phyloP scores from a whole-genome alignment of 2,797 vertebrate species.

The Octomys mimax region DNA sequence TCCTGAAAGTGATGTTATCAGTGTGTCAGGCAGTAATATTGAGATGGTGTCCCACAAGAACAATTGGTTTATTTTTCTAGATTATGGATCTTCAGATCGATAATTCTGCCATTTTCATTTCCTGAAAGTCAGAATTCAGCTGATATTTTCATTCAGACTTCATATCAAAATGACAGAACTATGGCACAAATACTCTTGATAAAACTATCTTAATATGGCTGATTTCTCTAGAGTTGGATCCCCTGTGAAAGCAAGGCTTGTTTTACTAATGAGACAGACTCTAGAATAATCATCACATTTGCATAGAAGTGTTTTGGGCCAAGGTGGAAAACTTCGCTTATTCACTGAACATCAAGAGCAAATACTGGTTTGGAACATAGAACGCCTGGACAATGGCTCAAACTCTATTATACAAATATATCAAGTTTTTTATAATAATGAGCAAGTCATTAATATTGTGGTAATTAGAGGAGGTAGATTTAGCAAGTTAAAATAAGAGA shows the following conservation, averaged over 20 bases:
- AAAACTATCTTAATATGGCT: neutral
- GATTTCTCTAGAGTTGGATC: neutral
- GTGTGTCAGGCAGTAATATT: too few relatives aligned
- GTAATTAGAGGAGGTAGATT: neutral
- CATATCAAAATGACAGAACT: neutral
- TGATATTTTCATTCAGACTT: neutral
- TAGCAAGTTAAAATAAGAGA: neutral
- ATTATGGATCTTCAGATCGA: too few relatives aligned
- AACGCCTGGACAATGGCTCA: neutral
- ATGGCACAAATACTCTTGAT: neutral
- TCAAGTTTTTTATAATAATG: neutral
- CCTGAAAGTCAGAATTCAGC: too few relatives aligned
- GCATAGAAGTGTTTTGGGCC: neutral
- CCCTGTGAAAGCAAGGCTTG: neutral
- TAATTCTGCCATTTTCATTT: too few relatives aligned
- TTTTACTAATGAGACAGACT: neutral
- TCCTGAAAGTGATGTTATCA: too few relatives aligned
- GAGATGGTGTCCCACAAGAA: too few relatives aligned
- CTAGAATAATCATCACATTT: conserved; percentile 19
- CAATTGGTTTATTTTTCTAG: too few relatives aligned
- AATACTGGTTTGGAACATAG: neutral
- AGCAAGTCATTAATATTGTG: neutral
- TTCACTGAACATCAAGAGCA: neutral
- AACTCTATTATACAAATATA: neutral
- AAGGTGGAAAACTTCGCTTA: neutral